phyloP scores from a whole-genome alignment of 1,140 invertebrate genomes.

The Lasioglossum albipes region DNA sequence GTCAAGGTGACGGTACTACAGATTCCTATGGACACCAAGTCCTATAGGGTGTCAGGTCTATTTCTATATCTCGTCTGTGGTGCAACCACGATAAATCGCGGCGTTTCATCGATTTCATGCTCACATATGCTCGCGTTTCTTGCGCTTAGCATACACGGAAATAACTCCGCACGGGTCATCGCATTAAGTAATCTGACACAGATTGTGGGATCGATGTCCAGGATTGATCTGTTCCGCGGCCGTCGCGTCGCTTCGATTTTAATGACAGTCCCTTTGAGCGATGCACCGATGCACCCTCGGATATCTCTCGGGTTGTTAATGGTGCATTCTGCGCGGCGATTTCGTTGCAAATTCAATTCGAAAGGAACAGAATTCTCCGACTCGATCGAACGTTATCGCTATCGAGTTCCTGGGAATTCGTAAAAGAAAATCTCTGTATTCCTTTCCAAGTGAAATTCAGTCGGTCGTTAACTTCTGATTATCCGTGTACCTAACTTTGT shows the following conservation, averaged over 20 bases:
- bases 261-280: background rate
- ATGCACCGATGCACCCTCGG: background rate
- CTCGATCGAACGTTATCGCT: background rate
- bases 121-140: slow-evolving; percentile 2
- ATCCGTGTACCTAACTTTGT: no score
- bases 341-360: background rate
- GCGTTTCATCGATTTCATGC: slow-evolving; percentile 22
- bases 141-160: slow-evolving; percentile 31
- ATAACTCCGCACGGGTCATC: slow-evolving; percentile 24
- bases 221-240: slow-evolving; percentile 16
- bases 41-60: no score
- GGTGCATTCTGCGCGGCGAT: background rate
- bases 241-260: slow-evolving; percentile 1
- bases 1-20: no score
- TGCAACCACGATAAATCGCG: background rate
- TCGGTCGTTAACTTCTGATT: no score
- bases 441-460: no score
- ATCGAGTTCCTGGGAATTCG: no score
- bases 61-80: no score
- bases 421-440: no score
- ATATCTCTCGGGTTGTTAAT: background rate
- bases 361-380: background rate
- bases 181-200: slow-evolving; percentile 42
- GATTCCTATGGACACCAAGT: no score
- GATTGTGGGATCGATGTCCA: slow-evolving; percentile 38